Base-by-base conservation (phyloP, 1,140 invertebrate species). In the Lepidurus apus region DNA sequence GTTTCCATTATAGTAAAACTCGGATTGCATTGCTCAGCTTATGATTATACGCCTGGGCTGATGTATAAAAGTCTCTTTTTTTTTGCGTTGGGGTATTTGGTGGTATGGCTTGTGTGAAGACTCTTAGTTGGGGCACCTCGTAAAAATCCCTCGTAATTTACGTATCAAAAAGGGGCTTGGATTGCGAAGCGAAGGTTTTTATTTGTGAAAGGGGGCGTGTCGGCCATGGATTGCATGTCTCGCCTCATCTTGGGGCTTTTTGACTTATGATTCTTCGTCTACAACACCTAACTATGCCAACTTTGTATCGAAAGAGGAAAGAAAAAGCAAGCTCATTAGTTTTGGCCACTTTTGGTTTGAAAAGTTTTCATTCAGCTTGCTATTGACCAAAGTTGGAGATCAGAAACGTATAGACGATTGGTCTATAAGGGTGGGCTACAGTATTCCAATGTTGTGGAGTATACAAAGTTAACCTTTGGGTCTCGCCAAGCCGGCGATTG, bases 61-160 rank as follows among this genome's bases (percentile, higher is more conserved):
- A 21, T 65, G 10, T 65, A 65, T 65, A 65, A 65, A 65, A 65
- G 53, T 65, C 53, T 65, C 53, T 13, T 65, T 65, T 17, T 17
- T 7, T n/a, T 65, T 65, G 1, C 53, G 17, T 65, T 65, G 17
- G 21, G 53, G 53, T 65, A 65, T 65, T 65, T 65, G 53, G 53
- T 65, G 53, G 53, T 65, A 65, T 65, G 53, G 53, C 53, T 65
- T 65, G 53, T 65, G 53, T 65, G 53, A 65, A 65, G 53, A 65
- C 53, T 65, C 53, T 65, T 65, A 65, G 53, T 65, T 65, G 17
- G 53, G 53, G 17, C 53, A 65, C 53, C 53, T 65, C 53, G 53
- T 65, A 65, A 65, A 65, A 65, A 65, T 65, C 53, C 53, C 53
- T 65, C 53, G 53, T 65, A 65, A 65, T 65, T 65, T 65, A 65